Evolutionary conservation across 1,140 invertebrate genomes (phyloP).

Genomic region (Ladona fulva): DNA sequence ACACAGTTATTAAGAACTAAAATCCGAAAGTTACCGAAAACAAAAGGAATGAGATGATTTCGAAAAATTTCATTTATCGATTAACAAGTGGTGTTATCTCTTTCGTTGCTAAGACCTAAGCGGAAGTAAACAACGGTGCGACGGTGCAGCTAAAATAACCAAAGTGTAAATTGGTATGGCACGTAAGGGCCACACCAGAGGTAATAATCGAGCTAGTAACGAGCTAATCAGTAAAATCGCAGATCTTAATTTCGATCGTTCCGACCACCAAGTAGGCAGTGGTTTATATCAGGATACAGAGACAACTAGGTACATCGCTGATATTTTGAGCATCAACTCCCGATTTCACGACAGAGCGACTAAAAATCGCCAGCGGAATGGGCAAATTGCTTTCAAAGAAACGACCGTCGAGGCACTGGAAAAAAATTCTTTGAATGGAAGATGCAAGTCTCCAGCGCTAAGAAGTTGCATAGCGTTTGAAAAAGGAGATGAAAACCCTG

Average conservation of each 20-base stretch:
- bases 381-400: background rate
- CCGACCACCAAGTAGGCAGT: background rate
- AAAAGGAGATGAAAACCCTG: background rate
- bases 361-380: background rate
- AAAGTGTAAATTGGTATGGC: background rate
- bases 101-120: no score
- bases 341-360: background rate
- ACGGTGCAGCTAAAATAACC: no score
- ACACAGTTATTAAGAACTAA: no score
- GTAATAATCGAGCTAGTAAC: background rate
- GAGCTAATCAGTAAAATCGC: background rate
- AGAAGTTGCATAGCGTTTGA: background rate
- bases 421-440: background rate
- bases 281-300: no score
- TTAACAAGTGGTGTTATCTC: no score
- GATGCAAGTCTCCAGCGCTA: background rate
- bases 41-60: no score
- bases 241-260: background rate
- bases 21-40: no score
- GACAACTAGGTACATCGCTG: background rate
- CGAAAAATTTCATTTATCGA: no score
- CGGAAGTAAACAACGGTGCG: no score
- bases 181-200: background rate
- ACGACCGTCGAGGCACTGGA: background rate
- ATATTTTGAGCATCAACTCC: background rate